Evolutionary conservation across 2,888 invertebrate species (phyloP).

Genomic region (Hydriomena furcata): DNA sequence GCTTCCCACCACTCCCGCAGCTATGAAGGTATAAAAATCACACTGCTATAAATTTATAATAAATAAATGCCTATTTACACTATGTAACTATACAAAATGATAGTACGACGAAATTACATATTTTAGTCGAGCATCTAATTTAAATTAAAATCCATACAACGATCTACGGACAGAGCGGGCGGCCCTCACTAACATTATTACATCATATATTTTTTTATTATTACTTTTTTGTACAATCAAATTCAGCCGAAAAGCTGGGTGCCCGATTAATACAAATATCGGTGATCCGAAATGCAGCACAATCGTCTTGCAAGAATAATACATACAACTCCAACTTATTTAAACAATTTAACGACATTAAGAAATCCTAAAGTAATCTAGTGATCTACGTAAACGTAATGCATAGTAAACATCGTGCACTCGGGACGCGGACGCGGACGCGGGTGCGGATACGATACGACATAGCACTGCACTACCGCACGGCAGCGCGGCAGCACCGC

Average conservation of each 20-base stretch:
- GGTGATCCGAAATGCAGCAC: conserved; percentile 74
- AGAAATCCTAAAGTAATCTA: conserved; percentile 78
- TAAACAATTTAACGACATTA: conserved; percentile 81
- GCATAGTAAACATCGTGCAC: conserved; percentile 60
- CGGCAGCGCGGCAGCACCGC: too few relatives aligned
- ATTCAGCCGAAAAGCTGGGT: conserved; percentile 74
- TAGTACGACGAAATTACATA: conserved; percentile 80
- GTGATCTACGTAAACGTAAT: conserved; percentile 71
- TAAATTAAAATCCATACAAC: conserved; percentile 74
- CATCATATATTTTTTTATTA: conserved; percentile 66
- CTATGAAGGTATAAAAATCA: conserved; percentile 77
- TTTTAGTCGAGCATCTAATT: conserved; percentile 78
- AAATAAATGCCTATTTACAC: conserved; percentile 84
- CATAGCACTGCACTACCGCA: too few relatives aligned
- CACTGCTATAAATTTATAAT: conserved; percentile 82
- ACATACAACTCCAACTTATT: conserved; percentile 81
- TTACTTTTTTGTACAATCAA: conserved; percentile 78
- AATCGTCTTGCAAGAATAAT: conserved; percentile 74
- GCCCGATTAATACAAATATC: conserved; percentile 71
- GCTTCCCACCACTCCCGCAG: conserved; percentile 76
- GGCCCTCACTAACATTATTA: conserved; percentile 66
- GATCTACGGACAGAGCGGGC: conserved; percentile 61
- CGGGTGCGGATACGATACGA: conserved; percentile 3
- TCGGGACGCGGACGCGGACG: conserved; percentile 52
- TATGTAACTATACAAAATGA: conserved; percentile 83